phyloP scores from a whole-genome alignment of 2,113 vertebrate species.

The Pterophyllum scalare region DNA sequence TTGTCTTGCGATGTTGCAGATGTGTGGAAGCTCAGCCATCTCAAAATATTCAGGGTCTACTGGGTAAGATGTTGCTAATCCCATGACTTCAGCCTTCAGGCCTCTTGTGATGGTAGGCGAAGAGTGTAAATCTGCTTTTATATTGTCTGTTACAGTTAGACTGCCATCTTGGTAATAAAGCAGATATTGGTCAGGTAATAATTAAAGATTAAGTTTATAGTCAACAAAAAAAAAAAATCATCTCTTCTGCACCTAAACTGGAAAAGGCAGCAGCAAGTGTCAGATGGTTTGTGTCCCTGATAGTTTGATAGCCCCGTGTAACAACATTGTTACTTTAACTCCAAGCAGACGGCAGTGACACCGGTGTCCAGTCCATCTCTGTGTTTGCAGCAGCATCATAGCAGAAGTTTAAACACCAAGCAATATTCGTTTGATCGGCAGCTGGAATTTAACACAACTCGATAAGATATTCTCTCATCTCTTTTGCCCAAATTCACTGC shows the following conservation, averaged over 20 bases:
- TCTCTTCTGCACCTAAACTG: neutral
- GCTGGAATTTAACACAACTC: neutral
- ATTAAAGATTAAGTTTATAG: too few relatives aligned
- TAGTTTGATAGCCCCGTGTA: neutral
- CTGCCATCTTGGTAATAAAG: neutral
- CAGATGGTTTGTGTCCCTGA: neutral
- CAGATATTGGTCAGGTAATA: neutral
- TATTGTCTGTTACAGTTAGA: neutral
- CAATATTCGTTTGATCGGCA: neutral
- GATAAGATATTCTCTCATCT: too few relatives aligned
- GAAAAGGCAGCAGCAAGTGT: neutral
- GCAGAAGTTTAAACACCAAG: neutral
- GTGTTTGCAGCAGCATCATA: neutral
- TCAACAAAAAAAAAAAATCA: neutral
- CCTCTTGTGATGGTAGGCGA: neutral
- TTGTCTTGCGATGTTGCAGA: constrained; percentile 92
- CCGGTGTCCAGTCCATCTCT: neutral
- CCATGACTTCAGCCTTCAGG: neutral
- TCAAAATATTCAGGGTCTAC: constrained; percentile 87
- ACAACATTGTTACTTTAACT: neutral
- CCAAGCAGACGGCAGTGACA: neutral
- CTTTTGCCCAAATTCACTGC: too few relatives aligned
- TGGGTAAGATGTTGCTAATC: constrained; percentile 83
- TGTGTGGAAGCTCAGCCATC: constrained; percentile 88
- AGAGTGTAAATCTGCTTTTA: constrained; percentile 24